A percentile compares a stretch with the other conserved stretches of the same genome.
These are phyloP conservation scores for Dermatemys mawii DNA, from an alignment of 2,113 vertebrate species.

Conservation along the genomic window DNA sequence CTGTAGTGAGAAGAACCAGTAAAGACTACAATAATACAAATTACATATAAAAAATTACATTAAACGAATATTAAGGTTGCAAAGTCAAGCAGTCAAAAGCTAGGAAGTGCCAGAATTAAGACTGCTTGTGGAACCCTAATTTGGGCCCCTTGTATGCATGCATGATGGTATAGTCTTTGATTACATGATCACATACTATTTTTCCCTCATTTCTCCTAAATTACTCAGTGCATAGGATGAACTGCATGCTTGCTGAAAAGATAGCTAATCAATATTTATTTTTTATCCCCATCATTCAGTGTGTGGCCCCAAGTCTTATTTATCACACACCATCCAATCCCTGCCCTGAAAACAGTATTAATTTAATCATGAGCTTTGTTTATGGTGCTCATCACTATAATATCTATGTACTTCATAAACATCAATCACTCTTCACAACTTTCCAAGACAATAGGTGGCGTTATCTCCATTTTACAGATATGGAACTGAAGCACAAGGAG, in stretches of 20 bases:
- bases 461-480: background rate
- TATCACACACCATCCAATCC: background rate
- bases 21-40: constrained; percentile 15
- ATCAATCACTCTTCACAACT: background rate
- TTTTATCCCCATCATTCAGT: background rate
- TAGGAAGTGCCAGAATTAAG: background rate
- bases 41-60: background rate
- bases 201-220: background rate
- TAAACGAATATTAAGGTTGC: background rate
- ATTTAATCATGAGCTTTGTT: background rate
- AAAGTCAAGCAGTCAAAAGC: background rate
- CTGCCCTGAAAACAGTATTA: background rate
- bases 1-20: background rate
- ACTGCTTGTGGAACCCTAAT: background rate
- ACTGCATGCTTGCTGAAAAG: background rate
- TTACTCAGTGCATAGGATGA: background rate
- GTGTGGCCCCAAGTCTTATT: background rate
- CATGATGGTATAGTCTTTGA: background rate
- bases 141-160: background rate
- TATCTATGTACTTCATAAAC: background rate
- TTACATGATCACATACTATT: background rate
- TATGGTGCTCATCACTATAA: background rate
- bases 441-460: background rate
- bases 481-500: background rate
- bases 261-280: background rate